Base-by-base conservation (phyloP, 2,797 vertebrate genomes). In the Tenualosa thibaudeaui region DNA sequence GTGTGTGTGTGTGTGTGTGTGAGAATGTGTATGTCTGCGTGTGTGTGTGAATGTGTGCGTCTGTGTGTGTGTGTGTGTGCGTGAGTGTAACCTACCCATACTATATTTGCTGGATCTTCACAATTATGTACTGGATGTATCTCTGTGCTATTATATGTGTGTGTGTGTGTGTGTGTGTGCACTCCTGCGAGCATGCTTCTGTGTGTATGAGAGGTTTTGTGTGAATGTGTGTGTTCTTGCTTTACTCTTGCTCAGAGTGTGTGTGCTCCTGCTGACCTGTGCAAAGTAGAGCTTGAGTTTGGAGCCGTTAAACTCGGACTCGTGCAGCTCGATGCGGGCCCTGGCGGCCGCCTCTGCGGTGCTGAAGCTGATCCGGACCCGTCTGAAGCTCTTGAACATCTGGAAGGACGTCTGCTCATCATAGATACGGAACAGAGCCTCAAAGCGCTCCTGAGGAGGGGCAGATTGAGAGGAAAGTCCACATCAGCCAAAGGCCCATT, bases 291-390 rank as follows among this genome's bases (percentile, higher is more conserved):
- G 96, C 90, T 98, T 97, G 90, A 99, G 95, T 92, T 99, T 98
- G 88, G 95, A 94, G n/a, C 98, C 98, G 0, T 93, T 96, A 92
- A 99, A 98, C 87, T 99, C 97, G 0, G 97, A 95, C 85, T 99
- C 98, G 0, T 99, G 98, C 37, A 99, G 96, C 88, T 99, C 98
- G 83, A 98, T 97, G 81, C 98, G 96, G 0, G 98, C 98, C 22
- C 97, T 96, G 0, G 98, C 97, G 0, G 98, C 98, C 0, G 96
- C 97, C 91, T 99, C 98, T 0, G 98, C 96, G 58, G 95, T 98
- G 92, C 96, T 97, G 95, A 99, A 99, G 93, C 98, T 99, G 92
- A 99, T 98, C 88, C 97, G 94, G 83, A 99, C 96, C 95, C 98
- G 97, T 89, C 97, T 93, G 91, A 99, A 99, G 94, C 98, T 99